Conservation (phyloP, 2,113 vertebrate species). For the Aphyosemion australe region DNA sequence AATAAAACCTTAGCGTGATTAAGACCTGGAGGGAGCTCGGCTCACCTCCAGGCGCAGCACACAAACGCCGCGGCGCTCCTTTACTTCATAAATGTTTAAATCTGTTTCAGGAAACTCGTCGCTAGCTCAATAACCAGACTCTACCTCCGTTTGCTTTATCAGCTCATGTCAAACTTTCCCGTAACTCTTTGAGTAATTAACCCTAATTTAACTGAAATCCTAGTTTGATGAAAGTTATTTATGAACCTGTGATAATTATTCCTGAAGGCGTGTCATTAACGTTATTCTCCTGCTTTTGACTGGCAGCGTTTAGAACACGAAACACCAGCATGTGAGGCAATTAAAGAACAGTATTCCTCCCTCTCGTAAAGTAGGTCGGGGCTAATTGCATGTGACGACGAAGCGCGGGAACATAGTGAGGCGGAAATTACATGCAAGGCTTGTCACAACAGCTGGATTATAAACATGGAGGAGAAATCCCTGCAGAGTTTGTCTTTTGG, state of each 20-base stretch:
- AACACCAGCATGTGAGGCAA: conserved; percentile 50
- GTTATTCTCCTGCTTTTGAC: conserved; percentile 49
- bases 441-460: conserved; percentile 51
- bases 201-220: conserved; percentile 32
- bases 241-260: conserved; percentile 56
- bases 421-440: conserved; percentile 49
- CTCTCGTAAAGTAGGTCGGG: conserved; percentile 61
- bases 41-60: too few species aligned
- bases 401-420: conserved; percentile 36
- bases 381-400: conserved; percentile 66
- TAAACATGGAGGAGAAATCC: conserved; percentile 46
- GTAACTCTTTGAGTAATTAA: conserved; percentile 36
- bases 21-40: too few species aligned
- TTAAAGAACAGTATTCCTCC: conserved; percentile 63
- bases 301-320: conserved; percentile 39
- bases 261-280: conserved; percentile 26
- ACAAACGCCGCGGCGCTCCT: too few species aligned
- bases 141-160: conserved; percentile 20
- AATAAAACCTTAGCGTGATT: too few species aligned
- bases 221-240: conserved; percentile 47
- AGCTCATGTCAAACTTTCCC: conserved; percentile 6
- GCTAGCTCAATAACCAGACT: too few species aligned
- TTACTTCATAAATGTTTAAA: not conserved
- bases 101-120: not conserved
- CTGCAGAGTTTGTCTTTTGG: conserved; percentile 15